Base-by-base conservation (phyloP, 2,888 invertebrate genomes). In the Athrips mouffetella region DNA sequence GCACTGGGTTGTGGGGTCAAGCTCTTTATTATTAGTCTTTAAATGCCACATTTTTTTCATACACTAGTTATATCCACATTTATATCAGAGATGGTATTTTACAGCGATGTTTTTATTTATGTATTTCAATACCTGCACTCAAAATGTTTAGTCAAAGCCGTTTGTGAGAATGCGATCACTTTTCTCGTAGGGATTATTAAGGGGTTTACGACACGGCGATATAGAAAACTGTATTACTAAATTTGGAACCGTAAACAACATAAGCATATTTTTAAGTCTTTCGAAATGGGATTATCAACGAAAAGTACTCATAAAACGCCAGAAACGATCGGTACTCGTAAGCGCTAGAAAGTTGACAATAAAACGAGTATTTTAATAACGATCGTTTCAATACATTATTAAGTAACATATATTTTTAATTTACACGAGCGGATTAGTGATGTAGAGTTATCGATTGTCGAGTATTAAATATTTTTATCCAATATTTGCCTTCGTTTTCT, bases 391-490 rank as follows among this genome's bases (percentile, higher is more conserved):
- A 77, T 73, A 76, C 67, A 67, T 76, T 77, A 77, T 71, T 74
- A 73, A 70, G 63, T 62, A 61, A 68, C 69, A 72, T 70, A 69
- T 70, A n/a, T 69, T 81, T 80, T 78, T 84, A 82, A 82, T 82
- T 76, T 78, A 75, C 73, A 74, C 70, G 73, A 75, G 82, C 71
- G 74, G 73, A 73, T 79, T 68, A 68, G 67, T 63, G 60, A 76
- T 65, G 62, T 59, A 54, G 60, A 62, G 62, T 65, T 65, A 58
- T 61, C n/a, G n/a, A n/a, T n/a, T n/a, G n/a, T n/a, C n/a, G n/a
- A n/a, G n/a, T n/a, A n/a, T n/a, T n/a, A n/a, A n/a, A n/a, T n/a
- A n/a, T n/a, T n/a, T n/a, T n/a, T n/a, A n/a, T n/a, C n/a, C n/a
- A n/a, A n/a, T n/a, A n/a, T n/a, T n/a, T n/a, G n/a, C n/a, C n/a